These are phyloP conservation scores for Hexactinellida sp. DNA, from an alignment of 37 sponge, comb jelly and placozoan genomes.

Conservation along the genomic window DNA sequence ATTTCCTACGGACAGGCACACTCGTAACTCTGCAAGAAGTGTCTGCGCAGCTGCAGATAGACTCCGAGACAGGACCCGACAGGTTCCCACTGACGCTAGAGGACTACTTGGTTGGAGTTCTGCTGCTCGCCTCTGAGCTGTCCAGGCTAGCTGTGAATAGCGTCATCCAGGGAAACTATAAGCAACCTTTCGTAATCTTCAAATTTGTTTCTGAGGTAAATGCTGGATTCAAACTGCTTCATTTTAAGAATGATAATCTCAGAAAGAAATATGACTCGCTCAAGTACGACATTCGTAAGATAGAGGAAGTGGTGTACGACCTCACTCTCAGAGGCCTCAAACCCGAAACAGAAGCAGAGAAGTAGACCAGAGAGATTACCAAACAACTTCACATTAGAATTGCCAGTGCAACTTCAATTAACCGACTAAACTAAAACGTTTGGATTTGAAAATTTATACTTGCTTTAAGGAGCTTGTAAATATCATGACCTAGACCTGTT, in stretches of 20 bases:
- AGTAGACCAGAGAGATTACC: no score
- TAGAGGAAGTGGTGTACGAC: conserved; percentile 75
- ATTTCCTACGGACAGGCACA: not conserved
- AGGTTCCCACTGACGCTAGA: conserved; percentile 59
- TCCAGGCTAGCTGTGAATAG: conserved; percentile 63
- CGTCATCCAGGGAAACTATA: conserved; percentile 48
- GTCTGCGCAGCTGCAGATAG: not conserved
- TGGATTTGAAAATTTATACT: no score
- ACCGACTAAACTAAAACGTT: no score
- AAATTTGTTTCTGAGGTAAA: conserved; percentile 40
- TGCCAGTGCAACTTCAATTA: no score
- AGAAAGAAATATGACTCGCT: conserved; percentile 53
- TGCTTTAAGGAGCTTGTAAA: no score
- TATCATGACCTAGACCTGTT: no score
- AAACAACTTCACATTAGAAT: no score
- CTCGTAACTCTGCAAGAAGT: not conserved
- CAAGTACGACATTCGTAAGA: conserved; percentile 67
- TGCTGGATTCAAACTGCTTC: conserved; percentile 53
- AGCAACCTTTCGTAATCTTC: conserved; percentile 42
- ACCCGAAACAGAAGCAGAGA: conserved; percentile 4
- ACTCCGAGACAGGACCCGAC: conserved; percentile 5
- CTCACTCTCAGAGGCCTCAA: conserved; percentile 54
- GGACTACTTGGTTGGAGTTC: conserved; percentile 50
- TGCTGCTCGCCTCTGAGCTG: conserved; percentile 45
- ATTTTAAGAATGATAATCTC: conserved; percentile 68